Evolutionary conservation across 2,797 vertebrate genomes (phyloP), one percentile per base, ranked within the genome.

Genomic region (Neomorphus geoffroyi): DNA sequence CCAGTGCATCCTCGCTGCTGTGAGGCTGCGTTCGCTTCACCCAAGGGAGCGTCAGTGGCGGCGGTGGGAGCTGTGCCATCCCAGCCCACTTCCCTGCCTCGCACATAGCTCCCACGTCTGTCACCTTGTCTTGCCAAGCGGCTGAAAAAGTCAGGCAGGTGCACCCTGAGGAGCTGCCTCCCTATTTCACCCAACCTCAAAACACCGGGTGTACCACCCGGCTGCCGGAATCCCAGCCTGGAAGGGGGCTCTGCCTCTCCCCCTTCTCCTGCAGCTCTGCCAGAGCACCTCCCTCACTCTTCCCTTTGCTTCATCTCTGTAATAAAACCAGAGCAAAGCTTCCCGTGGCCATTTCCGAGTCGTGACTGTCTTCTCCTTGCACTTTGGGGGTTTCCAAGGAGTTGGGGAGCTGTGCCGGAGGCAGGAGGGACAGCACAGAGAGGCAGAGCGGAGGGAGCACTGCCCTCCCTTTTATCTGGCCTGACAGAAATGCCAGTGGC

Each of bases 131-230:
- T 37, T 95, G 96, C 96, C 92, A 97, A 83, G 77, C 10, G 2
- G 62, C 30, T 97, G 97, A 97, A 94, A 97, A 96, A 97, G 96
- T 96, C 96, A 96, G 89, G 92, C 97, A 97, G 96, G 93, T 97
- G 97, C 84, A 19, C 1, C n/a, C 53, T 30, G 16, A 10, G 17
- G 69, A 64, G 13, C 78, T 3, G 71, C 45, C 77, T 19, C 83
- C 30, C 2, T 3, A 0, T 23, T 45, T 41, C 80, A 33, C 6
- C 60, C 2, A 6, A 30, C 13, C 7, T 5, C 1, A 17, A 15
- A 3, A 28, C 7, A 1, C 30, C 43, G n/a, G n/a, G 1, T 6
- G 61, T 67, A 30, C 54, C 70, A 11, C 65, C 46, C 9, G 3
- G 11, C 43, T 15, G 54, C 39, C 4, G 6, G 50, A 10, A 43